Evolutionary conservation across 2,888 invertebrate species (phyloP).

Genomic region (Yponomeuta sedellus): DNA sequence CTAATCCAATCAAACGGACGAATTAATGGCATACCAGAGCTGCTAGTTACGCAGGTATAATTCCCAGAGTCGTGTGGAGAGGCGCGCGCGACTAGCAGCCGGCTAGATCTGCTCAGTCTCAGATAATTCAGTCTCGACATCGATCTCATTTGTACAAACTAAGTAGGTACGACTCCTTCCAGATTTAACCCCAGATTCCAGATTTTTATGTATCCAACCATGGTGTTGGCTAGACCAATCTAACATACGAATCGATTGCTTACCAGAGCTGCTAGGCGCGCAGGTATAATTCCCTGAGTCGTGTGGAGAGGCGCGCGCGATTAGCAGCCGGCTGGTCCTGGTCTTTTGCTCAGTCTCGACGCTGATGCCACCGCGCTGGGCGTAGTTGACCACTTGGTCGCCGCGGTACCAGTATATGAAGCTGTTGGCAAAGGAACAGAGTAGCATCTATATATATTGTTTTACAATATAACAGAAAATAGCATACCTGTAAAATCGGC

Average conservation of each 20-base stretch:
- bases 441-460: no score
- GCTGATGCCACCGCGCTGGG: constrained; percentile 89
- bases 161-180: no score
- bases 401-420: constrained; percentile 93
- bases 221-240: no score
- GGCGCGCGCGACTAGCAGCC: constrained; percentile 89
- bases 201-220: no score
- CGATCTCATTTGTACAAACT: no score
- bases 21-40: constrained; percentile 72
- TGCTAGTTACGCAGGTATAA: constrained; percentile 92
- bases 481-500: no score
- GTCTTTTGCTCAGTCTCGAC: constrained; percentile 91
- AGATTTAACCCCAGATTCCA: no score
- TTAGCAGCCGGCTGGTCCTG: constrained; percentile 89
- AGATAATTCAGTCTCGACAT: constrained; percentile 90
- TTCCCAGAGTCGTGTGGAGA: constrained; percentile 91
- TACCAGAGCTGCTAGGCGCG: constrained; percentile 87
- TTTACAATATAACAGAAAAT: no score
- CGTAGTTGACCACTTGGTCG: constrained; percentile 88
- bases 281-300: constrained; percentile 95
- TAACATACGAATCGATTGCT: constrained; percentile 16
- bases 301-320: constrained; percentile 88
- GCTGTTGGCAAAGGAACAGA: constrained; percentile 32
- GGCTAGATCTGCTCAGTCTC: constrained; percentile 89
- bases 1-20: no score